Evolutionary conservation across 2,888 invertebrate species (phyloP), one percentile per base, ranked within the genome.

Genomic region (Ramazzottius varieornatus): DNA sequence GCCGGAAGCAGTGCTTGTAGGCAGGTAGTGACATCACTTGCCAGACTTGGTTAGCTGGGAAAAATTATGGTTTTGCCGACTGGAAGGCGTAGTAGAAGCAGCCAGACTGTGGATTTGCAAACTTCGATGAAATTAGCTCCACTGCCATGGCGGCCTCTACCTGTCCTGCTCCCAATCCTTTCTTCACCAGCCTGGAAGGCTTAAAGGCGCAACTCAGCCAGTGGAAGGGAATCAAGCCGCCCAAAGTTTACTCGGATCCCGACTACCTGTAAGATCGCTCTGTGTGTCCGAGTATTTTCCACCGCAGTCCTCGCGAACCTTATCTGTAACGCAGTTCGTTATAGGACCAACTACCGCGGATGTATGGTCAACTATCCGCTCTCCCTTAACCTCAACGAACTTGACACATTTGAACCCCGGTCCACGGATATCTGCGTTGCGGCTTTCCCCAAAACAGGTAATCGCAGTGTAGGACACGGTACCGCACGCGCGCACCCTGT

Each of bases 171-270:
- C n/a, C n/a, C n/a, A 24, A 54, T 54, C 54, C 54, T 29, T 54
- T 54, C 54, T 54, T 54, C 54, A 8, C 54, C 54, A 54, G 54
- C 54, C 8, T 54, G n/a, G 29, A 4, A 8, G 54, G 24, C 29
- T 24, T 54, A 4, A 16, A 29, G 4, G 24, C 8, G 20, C 8
- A 8, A 24, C 29, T 54, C 16, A 54, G n/a, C 54, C 29, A 16
- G n/a, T 24, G 8, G 54, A 8, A 24, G n/a, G 4, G 24, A 4
- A 29, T 54, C 20, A 54, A 54, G 29, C 54, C 54, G 54, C 54
- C 54, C 54, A 54, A 54, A 24, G 54, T 54, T 29, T 54, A 54
- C 54, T 16, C 54, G n/a, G 54, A 54, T 54, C 54, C 54, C 54
- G 54, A 54, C 29, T 54, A 54, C 29, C 29, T 54, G 54, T 54